Percentiles rank a stretch among this genome's conserved stretches.
These are phyloP conservation scores for Caligus rogercresseyi DNA, from an alignment of 1,140 invertebrate species.

Conservation along the genomic window DNA sequence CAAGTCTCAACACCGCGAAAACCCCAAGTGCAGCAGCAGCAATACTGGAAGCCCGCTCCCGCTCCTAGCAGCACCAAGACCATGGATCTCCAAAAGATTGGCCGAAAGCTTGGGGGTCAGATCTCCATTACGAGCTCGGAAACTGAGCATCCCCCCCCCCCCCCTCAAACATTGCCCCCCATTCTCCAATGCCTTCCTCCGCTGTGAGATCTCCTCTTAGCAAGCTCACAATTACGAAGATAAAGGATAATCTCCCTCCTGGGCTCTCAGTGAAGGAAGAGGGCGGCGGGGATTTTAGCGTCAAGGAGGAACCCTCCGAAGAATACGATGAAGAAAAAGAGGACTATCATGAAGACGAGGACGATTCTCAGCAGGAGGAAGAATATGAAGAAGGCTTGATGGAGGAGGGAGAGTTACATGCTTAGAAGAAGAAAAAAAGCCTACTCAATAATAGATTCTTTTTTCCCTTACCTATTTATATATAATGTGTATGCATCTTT, in stretches of 20 bases:
- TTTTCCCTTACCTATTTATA: too few relatives aligned
- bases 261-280: not conserved
- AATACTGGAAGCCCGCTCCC: not conserved
- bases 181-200: too few relatives aligned
- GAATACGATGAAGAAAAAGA: not conserved
- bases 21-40: not conserved
- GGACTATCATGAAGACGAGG: not conserved
- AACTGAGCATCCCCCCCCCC: not conserved
- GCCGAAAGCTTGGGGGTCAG: not conserved
- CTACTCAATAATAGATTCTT: not conserved
- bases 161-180: not conserved
- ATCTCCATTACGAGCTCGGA: constrained; percentile 12
- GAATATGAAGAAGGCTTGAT: not conserved
- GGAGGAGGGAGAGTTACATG: not conserved
- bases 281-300: not conserved
- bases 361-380: not conserved
- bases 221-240: not conserved
- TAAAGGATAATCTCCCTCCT: not conserved
- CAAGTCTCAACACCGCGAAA: not conserved
- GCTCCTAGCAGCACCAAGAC: not conserved
- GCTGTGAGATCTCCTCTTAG: too few relatives aligned
- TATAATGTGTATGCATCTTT: too few relatives aligned
- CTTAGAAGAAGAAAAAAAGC: constrained; percentile 14
- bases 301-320: constrained; percentile 5
- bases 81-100: constrained; percentile 2